Conservation (phyloP, 2,888 invertebrate species). For the Lomographa bimaculata region DNA sequence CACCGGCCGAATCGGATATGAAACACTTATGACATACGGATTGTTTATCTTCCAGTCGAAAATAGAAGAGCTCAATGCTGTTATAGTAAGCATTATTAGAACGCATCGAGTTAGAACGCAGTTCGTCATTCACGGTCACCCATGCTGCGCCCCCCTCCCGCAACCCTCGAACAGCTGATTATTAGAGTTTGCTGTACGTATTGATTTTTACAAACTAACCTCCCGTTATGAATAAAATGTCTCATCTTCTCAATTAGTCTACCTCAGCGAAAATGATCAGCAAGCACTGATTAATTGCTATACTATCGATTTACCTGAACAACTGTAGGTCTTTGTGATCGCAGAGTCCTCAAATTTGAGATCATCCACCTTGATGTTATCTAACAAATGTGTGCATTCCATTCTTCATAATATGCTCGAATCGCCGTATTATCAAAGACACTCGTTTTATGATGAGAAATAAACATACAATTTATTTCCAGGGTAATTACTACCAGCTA, state of each 20-base stretch:
- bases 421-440: slow-evolving; percentile 45
- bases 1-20: slow-evolving; percentile 4
- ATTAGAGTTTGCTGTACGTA: slow-evolving; percentile 68
- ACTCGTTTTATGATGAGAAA: slow-evolving; percentile 56
- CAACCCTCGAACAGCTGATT: slow-evolving; percentile 79
- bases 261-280: slow-evolving; percentile 23
- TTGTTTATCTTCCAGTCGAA: slow-evolving; percentile 20
- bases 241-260: slow-evolving; percentile 29
- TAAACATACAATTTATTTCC: slow-evolving; percentile 40
- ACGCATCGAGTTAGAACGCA: slow-evolving; percentile 54
- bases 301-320: slow-evolving; percentile 82
- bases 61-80: slow-evolving; percentile 38
- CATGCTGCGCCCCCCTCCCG: slow-evolving; percentile 63
- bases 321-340: slow-evolving; percentile 85
- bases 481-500: slow-evolving; percentile 29
- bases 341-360: slow-evolving; percentile 73
- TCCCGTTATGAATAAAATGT: slow-evolving; percentile 47
- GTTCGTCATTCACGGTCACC: slow-evolving; percentile 71
- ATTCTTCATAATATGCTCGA: slow-evolving; percentile 75
- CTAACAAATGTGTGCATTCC: slow-evolving; percentile 88
- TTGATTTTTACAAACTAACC: slow-evolving; percentile 80
- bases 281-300: slow-evolving; percentile 37
- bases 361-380: slow-evolving; percentile 85
- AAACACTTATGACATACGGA: slow-evolving; percentile 1
- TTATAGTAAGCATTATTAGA: slow-evolving; percentile 38